Evolutionary conservation across 2,797 vertebrate species (phyloP).

Genomic region (Arctocebus calabarensis): DNA sequence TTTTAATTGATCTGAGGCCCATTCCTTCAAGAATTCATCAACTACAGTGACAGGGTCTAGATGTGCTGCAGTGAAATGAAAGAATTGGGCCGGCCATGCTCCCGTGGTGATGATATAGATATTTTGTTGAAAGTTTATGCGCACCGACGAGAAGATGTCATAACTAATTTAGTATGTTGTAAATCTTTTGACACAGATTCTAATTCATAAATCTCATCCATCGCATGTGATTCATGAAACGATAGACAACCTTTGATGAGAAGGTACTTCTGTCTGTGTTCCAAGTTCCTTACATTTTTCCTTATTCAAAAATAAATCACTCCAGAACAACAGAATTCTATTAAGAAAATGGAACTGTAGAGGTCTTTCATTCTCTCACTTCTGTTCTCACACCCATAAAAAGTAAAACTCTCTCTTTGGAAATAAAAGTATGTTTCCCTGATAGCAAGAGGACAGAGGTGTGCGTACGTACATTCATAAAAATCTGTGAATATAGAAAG

Average conservation of each 20-base stretch:
- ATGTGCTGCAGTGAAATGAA: constrained; percentile 85
- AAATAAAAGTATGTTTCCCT: constrained; percentile 33
- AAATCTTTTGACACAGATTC: constrained; percentile 89
- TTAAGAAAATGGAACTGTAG: constrained; percentile 82
- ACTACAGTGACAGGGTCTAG: constrained; percentile 87
- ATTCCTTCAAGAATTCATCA: constrained; percentile 92
- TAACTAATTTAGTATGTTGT: constrained; percentile 90
- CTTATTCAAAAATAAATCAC: constrained; percentile 89
- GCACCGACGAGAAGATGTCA: constrained; percentile 88
- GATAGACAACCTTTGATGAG: constrained; percentile 89
- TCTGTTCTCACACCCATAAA: constrained; percentile 78
- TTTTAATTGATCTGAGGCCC: constrained; percentile 93
- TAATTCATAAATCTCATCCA: constrained; percentile 91
- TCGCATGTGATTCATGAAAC: constrained; percentile 91
- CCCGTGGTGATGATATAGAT: constrained; percentile 88
- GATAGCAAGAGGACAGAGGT: not conserved
- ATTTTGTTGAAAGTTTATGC: constrained; percentile 89
- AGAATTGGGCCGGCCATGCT: constrained; percentile 85
- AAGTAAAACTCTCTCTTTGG: constrained; percentile 72
- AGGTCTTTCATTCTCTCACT: constrained; percentile 78
- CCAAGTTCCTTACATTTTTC: constrained; percentile 88
- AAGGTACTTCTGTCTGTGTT: constrained; percentile 89
- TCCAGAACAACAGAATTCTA: constrained; percentile 86
- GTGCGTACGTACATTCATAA: not conserved
- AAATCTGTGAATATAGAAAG: not conserved